Percentiles rank a stretch among this genome's conserved stretches.
Conservation (phyloP, 1,140 invertebrate species). For the Heliconius melpomene region DNA sequence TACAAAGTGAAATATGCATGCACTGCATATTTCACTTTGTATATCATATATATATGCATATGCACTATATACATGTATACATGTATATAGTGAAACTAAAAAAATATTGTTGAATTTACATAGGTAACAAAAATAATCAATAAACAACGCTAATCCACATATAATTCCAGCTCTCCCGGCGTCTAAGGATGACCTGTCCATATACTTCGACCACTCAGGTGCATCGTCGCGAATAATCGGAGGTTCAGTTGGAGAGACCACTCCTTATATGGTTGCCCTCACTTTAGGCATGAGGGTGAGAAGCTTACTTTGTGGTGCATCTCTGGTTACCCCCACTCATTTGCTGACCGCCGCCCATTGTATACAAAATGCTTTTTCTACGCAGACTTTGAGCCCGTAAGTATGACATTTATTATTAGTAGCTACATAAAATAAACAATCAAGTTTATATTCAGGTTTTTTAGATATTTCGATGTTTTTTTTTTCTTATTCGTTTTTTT, state of each 20-base stretch:
- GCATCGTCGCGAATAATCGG: conserved; percentile 52
- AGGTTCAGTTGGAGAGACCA: conserved; percentile 45
- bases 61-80: no score
- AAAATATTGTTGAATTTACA: no score
- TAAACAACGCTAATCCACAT: background rate
- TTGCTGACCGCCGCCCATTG: conserved; percentile 69
- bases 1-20: no score
- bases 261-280: conserved; percentile 62
- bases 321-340: conserved; percentile 50
- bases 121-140: no score
- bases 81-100: no score
- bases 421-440: no score
- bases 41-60: no score
- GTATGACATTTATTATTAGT: background rate
- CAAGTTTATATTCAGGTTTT: no score
- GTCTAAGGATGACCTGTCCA: conserved; percentile 43
- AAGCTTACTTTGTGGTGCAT: conserved; percentile 59
- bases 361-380: conserved; percentile 31
- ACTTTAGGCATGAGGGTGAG: conserved; percentile 45
- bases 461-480: no score
- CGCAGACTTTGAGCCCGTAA: background rate
- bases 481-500: no score
- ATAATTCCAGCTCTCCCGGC: conserved; percentile 15
- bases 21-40: no score
- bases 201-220: conserved; percentile 52